Percentiles rank a stretch among this genome's conserved stretches.
phyloP scores from a whole-genome alignment of 2,888 invertebrate genomes.

The Volucella zonaria region DNA sequence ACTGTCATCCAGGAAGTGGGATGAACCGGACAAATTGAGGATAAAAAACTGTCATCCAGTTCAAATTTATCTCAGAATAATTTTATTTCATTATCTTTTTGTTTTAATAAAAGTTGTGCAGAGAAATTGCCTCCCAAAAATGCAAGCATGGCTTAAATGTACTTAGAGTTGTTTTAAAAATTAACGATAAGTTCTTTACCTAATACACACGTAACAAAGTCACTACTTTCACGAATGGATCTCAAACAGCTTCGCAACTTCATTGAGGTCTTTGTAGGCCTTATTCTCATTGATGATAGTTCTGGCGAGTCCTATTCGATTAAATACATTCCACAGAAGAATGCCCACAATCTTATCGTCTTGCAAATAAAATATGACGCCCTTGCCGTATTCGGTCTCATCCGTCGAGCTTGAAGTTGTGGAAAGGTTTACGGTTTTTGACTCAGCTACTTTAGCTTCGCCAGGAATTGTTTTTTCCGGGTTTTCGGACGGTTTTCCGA shows the following conservation, averaged over 20 bases:
- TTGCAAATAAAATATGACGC: slow-evolving; percentile 95
- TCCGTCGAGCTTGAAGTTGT: not conserved
- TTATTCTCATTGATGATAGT: slow-evolving; percentile 93
- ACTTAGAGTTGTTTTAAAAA: slow-evolving; percentile 76
- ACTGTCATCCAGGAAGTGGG: too few relatives aligned
- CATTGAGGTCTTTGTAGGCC: slow-evolving; percentile 93
- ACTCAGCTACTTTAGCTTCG: slow-evolving; percentile 51
- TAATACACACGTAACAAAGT: slow-evolving; percentile 66
- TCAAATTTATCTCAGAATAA: too few relatives aligned
- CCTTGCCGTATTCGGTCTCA: slow-evolving; percentile 84
- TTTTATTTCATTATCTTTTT: not conserved
- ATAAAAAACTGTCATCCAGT: too few relatives aligned
- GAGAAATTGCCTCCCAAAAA: slow-evolving; percentile 39
- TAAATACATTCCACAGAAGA: slow-evolving; percentile 97
- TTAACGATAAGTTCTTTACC: slow-evolving; percentile 76
- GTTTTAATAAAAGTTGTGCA: slow-evolving; percentile 42
- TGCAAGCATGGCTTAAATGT: slow-evolving; percentile 74
- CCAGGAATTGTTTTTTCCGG: not conserved
- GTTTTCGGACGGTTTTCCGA: slow-evolving; percentile 82
- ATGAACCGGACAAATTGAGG: too few relatives aligned
- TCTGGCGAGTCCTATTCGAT: slow-evolving; percentile 93
- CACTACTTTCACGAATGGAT: slow-evolving; percentile 86
- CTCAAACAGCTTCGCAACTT: slow-evolving; percentile 96
- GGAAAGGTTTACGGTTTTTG: not conserved
- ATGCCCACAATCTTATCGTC: slow-evolving; percentile 94